Evolutionary conservation across 2,113 vertebrate species (phyloP), one percentile per base, ranked within the genome.

Genomic region (Syrrhaptes paradoxus): DNA sequence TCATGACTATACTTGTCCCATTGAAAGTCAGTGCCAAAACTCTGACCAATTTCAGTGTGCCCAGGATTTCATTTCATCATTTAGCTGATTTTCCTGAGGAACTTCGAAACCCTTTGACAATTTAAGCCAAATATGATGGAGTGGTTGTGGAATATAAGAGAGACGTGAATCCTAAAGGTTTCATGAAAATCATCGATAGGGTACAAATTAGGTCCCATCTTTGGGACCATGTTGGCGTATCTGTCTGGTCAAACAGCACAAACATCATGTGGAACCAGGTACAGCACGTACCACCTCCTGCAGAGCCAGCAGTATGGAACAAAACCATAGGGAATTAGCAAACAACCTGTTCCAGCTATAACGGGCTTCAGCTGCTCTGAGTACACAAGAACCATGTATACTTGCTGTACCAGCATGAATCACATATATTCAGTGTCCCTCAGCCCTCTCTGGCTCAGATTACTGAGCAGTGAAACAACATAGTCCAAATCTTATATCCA

Each of bases 211-310:
- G 48, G 38, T 36, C 58, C 32, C 20, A 48, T 13, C 26, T 57
- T 26, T 57, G 43, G 38, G 38, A 68, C 14, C 13, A n/a, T 1
- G 4, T 3, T 13, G 15, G 43, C 41, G 55, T 18, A 11, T 61
- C 75, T 7, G 2, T 51, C 62, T 61, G 51, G 28, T 51, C 82
- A 48, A 85, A 61, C 4, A 76, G 70, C 22, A 76, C 12, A 63
- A 8, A 20, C 36, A 61, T 57, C 45, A 46, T 26, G 29, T 70
- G 55, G 65, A 78, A 71, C 2, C 63, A 92, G 49, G 67, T 29
- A 45, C 1, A 55, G 25, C 0, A 0, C 32, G n/a, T 77, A 22
- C 18, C 4, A 6, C 26, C 52, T 62, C 59, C 5, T 10, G 66
- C n/a, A 70, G 49, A 41, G 58, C 19, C 54, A 76, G 58, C 5